phyloP scores from a whole-genome alignment of 1,140 invertebrate species.

The Eumaeus atala region DNA sequence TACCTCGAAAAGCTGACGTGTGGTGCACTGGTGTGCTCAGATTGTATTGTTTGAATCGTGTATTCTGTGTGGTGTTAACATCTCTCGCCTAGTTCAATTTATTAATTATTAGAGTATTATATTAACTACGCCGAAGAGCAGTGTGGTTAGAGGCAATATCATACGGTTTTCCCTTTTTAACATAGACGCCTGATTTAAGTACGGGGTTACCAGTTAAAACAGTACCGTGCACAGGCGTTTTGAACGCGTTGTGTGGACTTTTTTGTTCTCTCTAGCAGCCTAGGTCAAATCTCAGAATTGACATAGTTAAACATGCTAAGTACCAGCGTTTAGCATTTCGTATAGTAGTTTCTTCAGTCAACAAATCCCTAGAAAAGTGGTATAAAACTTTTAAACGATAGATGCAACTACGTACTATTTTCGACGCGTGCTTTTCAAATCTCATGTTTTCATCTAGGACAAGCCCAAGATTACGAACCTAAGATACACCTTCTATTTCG shows the following conservation, averaged over 20 bases:
- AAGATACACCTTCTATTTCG: not conserved
- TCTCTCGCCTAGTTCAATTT: too few species aligned
- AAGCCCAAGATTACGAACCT: not conserved
- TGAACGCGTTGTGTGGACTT: not conserved
- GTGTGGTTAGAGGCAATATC: too few species aligned
- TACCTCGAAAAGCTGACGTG: too few species aligned
- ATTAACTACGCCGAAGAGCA: too few species aligned
- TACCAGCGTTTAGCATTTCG: not conserved
- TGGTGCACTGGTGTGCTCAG: too few species aligned
- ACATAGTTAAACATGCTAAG: not conserved
- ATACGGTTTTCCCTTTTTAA: too few species aligned
- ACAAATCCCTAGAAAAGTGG: too few species aligned
- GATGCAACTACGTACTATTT: constrained; percentile 2
- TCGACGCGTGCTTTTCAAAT: not conserved
- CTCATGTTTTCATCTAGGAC: not conserved
- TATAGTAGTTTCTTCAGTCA: not conserved
- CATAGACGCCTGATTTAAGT: too few species aligned
- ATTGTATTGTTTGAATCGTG: too few species aligned
- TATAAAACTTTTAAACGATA: not conserved
- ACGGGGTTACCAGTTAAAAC: too few species aligned
- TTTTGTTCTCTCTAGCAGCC: not conserved
- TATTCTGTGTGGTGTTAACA: too few species aligned
- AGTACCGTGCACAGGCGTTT: not conserved
- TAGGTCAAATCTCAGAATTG: not conserved
- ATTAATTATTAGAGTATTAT: too few species aligned